Evolutionary conservation across 2,113 vertebrate genomes (phyloP).

Genomic region (Hypocryptadius cinnamomeus): DNA sequence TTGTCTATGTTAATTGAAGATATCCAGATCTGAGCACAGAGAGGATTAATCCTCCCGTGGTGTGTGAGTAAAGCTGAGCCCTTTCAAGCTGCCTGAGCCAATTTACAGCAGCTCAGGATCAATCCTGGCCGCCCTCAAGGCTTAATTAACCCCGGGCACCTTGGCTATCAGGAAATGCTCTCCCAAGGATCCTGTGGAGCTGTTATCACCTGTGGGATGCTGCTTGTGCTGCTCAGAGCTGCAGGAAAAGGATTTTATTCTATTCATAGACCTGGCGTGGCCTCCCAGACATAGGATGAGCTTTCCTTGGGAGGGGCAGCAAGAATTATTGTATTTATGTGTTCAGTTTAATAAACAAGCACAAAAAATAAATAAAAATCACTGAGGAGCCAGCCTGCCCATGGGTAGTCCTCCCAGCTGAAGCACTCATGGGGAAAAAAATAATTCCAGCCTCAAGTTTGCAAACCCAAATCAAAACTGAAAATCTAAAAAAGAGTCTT

Average conservation of each 20-base stretch:
- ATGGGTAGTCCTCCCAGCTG: neutral
- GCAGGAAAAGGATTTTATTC: neutral
- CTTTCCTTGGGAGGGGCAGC: neutral
- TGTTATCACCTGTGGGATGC: neutral
- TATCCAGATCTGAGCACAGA: neutral
- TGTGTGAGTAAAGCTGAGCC: neutral
- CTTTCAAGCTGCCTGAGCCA: neutral
- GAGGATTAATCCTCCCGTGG: neutral
- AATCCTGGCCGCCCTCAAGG: neutral
- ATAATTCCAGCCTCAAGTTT: neutral
- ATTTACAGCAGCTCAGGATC: neutral
- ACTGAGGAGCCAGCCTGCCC: neutral
- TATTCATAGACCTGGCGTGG: neutral
- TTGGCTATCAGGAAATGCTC: neutral
- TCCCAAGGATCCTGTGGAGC: neutral
- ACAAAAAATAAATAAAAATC: neutral
- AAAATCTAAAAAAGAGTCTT: neutral
- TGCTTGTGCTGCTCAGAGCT: neutral
- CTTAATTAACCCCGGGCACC: conserved; percentile 16
- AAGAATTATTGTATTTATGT: neutral
- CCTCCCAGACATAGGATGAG: neutral
- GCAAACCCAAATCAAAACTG: neutral
- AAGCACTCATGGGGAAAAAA: neutral
- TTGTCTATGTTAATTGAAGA: neutral
- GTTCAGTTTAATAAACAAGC: neutral